Conservation (phyloP, 2,113 vertebrate species). For the Neolamprologus devosi region DNA sequence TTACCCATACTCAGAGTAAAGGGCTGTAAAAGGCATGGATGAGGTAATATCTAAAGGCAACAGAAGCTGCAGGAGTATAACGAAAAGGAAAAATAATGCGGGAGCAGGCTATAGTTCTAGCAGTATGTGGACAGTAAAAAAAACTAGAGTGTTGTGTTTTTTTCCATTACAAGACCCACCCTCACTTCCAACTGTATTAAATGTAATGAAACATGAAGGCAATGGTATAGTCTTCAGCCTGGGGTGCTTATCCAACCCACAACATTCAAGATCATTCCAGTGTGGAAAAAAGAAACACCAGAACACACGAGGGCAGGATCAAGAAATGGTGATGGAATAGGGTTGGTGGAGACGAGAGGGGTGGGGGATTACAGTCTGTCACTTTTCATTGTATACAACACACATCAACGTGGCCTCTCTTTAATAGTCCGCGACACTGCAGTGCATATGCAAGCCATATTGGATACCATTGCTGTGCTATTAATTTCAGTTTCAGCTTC, state of each 20-base stretch:
- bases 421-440: background rate
- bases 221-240: background rate
- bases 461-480: background rate
- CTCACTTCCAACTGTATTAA: background rate
- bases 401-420: background rate
- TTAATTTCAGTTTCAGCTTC: background rate
- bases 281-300: constrained; percentile 24
- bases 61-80: background rate
- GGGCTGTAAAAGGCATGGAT: background rate
- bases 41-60: background rate
- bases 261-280: constrained; percentile 15
- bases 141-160: background rate
- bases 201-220: constrained; percentile 16
- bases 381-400: constrained; percentile 6
- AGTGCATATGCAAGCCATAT: background rate
- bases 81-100: background rate
- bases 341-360: background rate
- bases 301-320: background rate
- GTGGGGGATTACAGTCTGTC: background rate
- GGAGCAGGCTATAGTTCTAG: background rate
- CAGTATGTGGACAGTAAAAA: background rate
- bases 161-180: background rate
- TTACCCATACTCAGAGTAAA: background rate
- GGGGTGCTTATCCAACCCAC: constrained; percentile 5
- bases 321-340: background rate